Evolutionary conservation across 2,888 invertebrate species (phyloP).

Genomic region (Melitaea athalia): DNA sequence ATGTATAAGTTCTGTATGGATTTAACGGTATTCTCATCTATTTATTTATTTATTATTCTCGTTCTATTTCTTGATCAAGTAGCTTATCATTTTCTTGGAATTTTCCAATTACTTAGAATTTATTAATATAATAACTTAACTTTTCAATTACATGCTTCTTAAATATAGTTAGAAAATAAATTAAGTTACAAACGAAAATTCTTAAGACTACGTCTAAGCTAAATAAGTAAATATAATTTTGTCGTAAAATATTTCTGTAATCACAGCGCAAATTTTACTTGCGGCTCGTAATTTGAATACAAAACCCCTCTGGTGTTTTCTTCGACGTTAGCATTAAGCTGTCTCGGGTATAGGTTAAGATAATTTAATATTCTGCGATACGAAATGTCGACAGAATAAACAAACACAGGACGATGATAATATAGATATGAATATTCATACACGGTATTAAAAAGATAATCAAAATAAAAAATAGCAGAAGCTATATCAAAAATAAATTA

Average conservation of each 20-base stretch:
- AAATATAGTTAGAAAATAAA: too few species aligned
- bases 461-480: constrained; percentile 11
- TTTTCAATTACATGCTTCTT: too few species aligned
- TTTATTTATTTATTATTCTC: too few species aligned
- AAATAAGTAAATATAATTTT: constrained; percentile 18
- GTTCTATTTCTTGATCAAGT: too few species aligned
- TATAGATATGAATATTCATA: constrained; percentile 23
- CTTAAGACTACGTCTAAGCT: neutral
- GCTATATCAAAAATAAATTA: too few species aligned
- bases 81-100: too few species aligned
- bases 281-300: constrained; percentile 16
- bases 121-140: too few species aligned
- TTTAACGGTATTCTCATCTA: too few species aligned
- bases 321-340: constrained; percentile 33
- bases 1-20: too few species aligned
- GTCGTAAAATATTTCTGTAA: constrained; percentile 9
- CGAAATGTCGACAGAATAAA: constrained; percentile 27
- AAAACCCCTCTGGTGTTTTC: constrained; percentile 23
- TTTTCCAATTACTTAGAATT: too few species aligned
- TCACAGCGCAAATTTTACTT: constrained; percentile 15
- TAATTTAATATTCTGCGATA: constrained; percentile 37
- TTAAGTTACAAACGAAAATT: neutral
- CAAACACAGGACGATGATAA: constrained; percentile 29
- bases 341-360: constrained; percentile 30
- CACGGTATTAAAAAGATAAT: constrained; percentile 19